Percentiles rank a stretch among this genome's conserved stretches.
phyloP scores from a whole-genome alignment of 2,888 invertebrate species.

The Hecatera dysodea region DNA sequence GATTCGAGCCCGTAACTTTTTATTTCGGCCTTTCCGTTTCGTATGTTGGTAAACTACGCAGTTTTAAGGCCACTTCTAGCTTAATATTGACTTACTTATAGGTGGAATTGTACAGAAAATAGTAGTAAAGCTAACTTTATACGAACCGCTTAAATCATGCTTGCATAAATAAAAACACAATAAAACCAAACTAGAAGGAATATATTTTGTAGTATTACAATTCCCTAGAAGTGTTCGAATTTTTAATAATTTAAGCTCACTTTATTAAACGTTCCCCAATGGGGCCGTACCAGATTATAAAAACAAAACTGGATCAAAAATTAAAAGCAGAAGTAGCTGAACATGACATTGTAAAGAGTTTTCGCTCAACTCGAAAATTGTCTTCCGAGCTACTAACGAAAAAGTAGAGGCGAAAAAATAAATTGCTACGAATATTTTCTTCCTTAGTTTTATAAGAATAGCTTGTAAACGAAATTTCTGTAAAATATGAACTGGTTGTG shows the following conservation, averaged over 20 bases:
- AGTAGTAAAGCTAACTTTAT: constrained; percentile 20
- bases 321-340: constrained; percentile 52
- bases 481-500: constrained; percentile 37
- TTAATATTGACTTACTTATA: constrained; percentile 26
- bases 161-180: constrained; percentile 23
- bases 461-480: constrained; percentile 12
- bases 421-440: background rate
- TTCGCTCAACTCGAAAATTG: constrained; percentile 53
- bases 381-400: constrained; percentile 23
- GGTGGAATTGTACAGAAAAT: constrained; percentile 15
- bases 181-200: constrained; percentile 1
- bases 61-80: constrained; percentile 48
- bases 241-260: constrained; percentile 28
- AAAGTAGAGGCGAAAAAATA: constrained; percentile 29
- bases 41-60: constrained; percentile 34
- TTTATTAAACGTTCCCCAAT: constrained; percentile 29
- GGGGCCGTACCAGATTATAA: constrained; percentile 45
- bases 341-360: constrained; percentile 38
- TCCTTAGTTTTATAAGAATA: constrained; percentile 14
- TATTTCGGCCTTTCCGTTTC: constrained; percentile 45
- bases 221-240: constrained; percentile 9
- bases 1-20: constrained; percentile 49
- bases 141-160: constrained; percentile 10
- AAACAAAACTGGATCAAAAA: constrained; percentile 64
- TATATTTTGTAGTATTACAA: constrained; percentile 13